Evolutionary conservation across 2,113 vertebrate genomes (phyloP), one percentile per base, ranked within the genome.

Genomic region (Dicerorhinus sumatrensis): DNA sequence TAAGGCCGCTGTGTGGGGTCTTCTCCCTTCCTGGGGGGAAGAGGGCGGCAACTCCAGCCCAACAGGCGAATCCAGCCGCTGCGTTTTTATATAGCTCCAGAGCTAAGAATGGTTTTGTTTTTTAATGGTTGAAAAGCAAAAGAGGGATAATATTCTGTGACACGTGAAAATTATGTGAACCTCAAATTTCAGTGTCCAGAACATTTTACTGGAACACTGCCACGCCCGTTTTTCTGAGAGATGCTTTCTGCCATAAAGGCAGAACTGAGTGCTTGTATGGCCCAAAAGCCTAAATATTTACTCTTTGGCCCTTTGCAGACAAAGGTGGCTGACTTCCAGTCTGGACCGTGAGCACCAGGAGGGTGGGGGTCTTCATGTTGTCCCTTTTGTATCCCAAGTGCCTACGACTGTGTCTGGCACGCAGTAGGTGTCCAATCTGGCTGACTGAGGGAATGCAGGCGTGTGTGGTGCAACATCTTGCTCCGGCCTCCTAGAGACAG

Each of bases 91-190:
- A 48, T 11, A 46, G 83, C 36, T 51, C 56, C 8, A 81, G 91
- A 75, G 58, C 70, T 91, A 76, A 87, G 62, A 62, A 86, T 72
- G 79, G 29, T 46, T 79, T 85, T 79, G 42, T 65, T 46, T 96
- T 96, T 95, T 79, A 79, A 87, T 42, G 27, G 46, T 56, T 92
- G 62, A 81, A 51, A 89, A 79, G 80, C 25, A 79, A 97, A 94
- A 60, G 65, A 63, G 65, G 31, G 25, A 39, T 72, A 54, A 69
- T 75, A 91, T 87, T 72, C 83, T 82, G 51, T 83, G 56, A 83
- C 63, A 79, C 17, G 16, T 33, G 27, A 75, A 93, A 91, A 58
- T 70, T 36, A 31, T 7, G 46, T 25, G 46, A 72, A 36, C 83
- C 83, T 90, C 48, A 69, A 58, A 56, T 31, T 94, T 81, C 77